These are phyloP conservation scores for Mormyrops attenuatus DNA, from an alignment of 2,797 vertebrate species.

Conservation along the genomic window DNA sequence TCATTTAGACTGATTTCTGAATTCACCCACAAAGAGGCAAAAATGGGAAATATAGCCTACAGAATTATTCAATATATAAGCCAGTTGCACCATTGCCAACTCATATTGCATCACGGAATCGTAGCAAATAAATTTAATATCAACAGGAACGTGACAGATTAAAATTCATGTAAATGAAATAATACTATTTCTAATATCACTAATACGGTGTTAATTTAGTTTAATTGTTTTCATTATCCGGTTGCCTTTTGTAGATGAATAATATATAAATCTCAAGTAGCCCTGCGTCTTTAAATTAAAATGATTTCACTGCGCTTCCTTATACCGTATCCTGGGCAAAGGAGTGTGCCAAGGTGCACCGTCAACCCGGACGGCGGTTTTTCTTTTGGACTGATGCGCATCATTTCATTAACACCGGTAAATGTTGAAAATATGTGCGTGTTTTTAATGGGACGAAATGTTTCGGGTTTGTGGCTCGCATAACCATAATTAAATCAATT, in stretches of 20 bases:
- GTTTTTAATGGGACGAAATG: not conserved
- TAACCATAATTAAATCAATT: not conserved
- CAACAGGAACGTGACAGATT: not conserved
- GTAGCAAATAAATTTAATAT: not conserved
- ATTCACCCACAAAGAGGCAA: not conserved
- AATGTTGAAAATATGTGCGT: not conserved
- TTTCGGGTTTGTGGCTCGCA: not conserved
- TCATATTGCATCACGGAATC: not conserved
- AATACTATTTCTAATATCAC: not conserved
- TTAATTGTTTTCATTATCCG: not conserved
- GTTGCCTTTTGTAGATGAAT: not conserved
- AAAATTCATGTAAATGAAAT: not conserved
- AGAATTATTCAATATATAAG: not conserved
- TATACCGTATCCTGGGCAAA: not conserved
- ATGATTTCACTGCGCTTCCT: not conserved
- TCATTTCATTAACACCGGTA: not conserved
- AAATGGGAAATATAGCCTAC: not conserved
- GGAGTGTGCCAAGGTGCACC: not conserved
- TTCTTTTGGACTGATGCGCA: not conserved
- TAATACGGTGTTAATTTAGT: not conserved
- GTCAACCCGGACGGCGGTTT: not conserved
- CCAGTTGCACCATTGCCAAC: not conserved
- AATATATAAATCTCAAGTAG: not conserved
- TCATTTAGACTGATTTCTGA: not conserved
- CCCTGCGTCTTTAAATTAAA: not conserved